Evolutionary conservation across 2,888 invertebrate species (phyloP).

Genomic region (Hypomecis atomaria): DNA sequence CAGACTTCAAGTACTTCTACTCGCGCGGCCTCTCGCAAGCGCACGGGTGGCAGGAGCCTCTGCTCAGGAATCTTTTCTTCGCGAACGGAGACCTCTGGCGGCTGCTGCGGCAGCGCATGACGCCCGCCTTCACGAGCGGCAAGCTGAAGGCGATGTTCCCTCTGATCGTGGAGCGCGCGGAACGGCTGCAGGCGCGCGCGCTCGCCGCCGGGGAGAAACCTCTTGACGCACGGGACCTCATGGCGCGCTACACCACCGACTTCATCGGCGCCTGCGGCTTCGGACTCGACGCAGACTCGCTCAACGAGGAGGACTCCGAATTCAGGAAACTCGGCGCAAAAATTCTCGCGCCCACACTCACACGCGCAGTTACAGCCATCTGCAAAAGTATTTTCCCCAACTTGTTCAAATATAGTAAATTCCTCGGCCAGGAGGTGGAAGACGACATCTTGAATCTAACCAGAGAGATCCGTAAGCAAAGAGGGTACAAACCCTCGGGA

Average conservation of each 20-base stretch:
- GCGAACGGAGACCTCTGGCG: constrained; percentile 67
- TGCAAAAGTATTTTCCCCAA: constrained; percentile 59
- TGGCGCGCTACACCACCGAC: constrained; percentile 71
- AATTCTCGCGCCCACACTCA: constrained; percentile 50
- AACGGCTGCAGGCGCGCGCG: constrained; percentile 53
- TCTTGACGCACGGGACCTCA: constrained; percentile 64
- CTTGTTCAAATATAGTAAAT: constrained; percentile 52
- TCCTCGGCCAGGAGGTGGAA: constrained; percentile 57
- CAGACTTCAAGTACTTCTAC: constrained; percentile 63
- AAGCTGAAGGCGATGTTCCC: constrained; percentile 69
- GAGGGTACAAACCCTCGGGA: constrained; percentile 57
- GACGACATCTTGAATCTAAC: constrained; percentile 53
- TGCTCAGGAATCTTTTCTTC: constrained; percentile 63
- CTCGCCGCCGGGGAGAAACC: constrained; percentile 43
- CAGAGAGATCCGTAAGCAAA: constrained; percentile 50
- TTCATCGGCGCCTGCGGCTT: constrained; percentile 71
- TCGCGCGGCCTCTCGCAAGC: constrained; percentile 55
- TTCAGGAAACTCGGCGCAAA: constrained; percentile 60
- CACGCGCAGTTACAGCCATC: constrained; percentile 45
- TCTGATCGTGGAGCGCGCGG: constrained; percentile 63
- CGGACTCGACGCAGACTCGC: constrained; percentile 63
- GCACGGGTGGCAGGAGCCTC: constrained; percentile 56
- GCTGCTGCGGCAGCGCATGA: constrained; percentile 65
- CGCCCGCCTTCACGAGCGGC: constrained; percentile 64
- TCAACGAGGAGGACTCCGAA: constrained; percentile 60